These are phyloP conservation scores for Caerostris darwini DNA, from an alignment of 1,140 invertebrate species.

Conservation along the genomic window DNA sequence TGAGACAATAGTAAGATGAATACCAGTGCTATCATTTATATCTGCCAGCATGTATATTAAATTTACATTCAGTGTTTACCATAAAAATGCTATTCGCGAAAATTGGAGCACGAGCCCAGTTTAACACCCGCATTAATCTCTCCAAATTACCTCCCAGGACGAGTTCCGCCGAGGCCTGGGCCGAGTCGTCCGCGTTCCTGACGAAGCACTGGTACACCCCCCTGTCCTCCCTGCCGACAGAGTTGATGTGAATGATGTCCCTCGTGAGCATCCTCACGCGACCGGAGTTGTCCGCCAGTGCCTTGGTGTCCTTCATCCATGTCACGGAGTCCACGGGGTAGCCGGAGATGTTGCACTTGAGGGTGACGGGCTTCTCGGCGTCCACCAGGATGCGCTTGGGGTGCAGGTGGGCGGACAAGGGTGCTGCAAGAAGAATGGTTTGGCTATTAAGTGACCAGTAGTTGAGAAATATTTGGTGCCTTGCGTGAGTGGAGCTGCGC, in stretches of 20 bases:
- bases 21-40: too few species aligned
- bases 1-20: too few species aligned
- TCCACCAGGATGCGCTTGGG: constrained; percentile 82
- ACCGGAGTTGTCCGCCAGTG: constrained; percentile 84
- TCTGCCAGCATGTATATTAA: too few species aligned
- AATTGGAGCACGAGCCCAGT: too few species aligned
- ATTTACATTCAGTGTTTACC: too few species aligned
- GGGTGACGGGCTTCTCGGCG: constrained; percentile 81
- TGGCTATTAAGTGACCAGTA: not conserved
- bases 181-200: constrained; percentile 91
- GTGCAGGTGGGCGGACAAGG: constrained; percentile 75
- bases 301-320: constrained; percentile 88
- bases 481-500: too few species aligned
- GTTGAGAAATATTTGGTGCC: not conserved
- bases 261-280: constrained; percentile 79
- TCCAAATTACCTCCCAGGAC: constrained; percentile 88
- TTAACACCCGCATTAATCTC: too few species aligned
- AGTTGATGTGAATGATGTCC: constrained; percentile 85
- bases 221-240: constrained; percentile 89
- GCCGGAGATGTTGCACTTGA: constrained; percentile 79
- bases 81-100: too few species aligned
- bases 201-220: constrained; percentile 96
- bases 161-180: constrained; percentile 90
- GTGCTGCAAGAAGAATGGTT: constrained; percentile 51
- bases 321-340: constrained; percentile 78